Base-by-base conservation (phyloP, 2,797 vertebrate species). In the Huso huso region DNA sequence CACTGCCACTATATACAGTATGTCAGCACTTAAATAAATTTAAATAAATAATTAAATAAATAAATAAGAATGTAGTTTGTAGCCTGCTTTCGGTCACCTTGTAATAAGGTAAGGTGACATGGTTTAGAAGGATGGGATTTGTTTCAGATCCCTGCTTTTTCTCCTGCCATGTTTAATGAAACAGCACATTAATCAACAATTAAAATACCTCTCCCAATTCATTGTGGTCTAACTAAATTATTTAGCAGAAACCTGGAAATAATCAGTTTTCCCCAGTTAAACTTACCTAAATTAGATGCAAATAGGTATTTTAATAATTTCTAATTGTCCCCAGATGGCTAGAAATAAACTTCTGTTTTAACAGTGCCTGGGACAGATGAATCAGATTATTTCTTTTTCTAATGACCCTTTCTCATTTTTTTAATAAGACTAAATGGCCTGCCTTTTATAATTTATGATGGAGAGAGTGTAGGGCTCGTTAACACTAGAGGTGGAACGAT, bases 231-330 rank as follows among this genome's bases (percentile, higher is more conserved):
- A 63, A 62, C 69, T 71, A 69, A 63, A 61, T 69, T 71, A 63
- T 49, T 13, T 37, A 13, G 8, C 49, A 65, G 15, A 55, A 59
- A 63, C 69, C 51, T 66, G 49, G 51, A 72, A 68, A 76, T 69
- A 64, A 70, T 76, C 55, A 37, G 66, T 72, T 70, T 74, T 72
- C 64, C 62, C 68, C 63, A 67, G 23, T 74, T 70, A 69, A 68
- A 67, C 49, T 68, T 66, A 74, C 70, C 69, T 63, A 66, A 75
- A 70, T 67, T 50, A 73, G 66, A 64, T 63, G 62, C 62, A 66
- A 69, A 67, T 66, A 8, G 57, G 48, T 13, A 63, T 66, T 69
- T 73, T 50, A 63, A 73, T 73, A 71, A 66, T 61, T 48, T 49
- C 37, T 67, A 72, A 68, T 75, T 51, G 59, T 66, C 53, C 49